Evolutionary conservation across 2,113 vertebrate genomes (phyloP).

Genomic region (Sprattus sprattus): DNA sequence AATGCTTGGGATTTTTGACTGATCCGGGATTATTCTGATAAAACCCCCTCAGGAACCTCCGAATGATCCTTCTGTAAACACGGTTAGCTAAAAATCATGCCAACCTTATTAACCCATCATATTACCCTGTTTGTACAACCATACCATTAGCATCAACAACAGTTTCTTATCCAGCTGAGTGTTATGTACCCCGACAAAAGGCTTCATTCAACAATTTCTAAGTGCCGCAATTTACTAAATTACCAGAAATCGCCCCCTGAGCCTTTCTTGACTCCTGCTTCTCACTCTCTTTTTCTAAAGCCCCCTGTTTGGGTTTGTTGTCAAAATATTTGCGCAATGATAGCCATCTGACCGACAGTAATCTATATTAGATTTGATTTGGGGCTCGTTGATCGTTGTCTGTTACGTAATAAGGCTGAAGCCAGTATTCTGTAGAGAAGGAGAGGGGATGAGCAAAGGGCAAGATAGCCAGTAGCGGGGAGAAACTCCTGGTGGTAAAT

Average conservation of each 20-base stretch:
- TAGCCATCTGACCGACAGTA: conserved; percentile 52
- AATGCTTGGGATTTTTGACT: conserved; percentile 50
- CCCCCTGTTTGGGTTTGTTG: conserved; percentile 36
- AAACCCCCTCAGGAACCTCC: conserved; percentile 58
- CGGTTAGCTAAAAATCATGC: conserved; percentile 58
- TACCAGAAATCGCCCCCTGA: conserved; percentile 45
- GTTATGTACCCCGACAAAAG: conserved; percentile 44
- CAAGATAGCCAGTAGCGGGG: neutral
- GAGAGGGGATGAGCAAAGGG: neutral
- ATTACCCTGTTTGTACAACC: conserved; percentile 60
- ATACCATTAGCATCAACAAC: conserved; percentile 59
- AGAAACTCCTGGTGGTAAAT: neutral
- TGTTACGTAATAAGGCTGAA: neutral
- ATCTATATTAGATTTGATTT: conserved; percentile 36
- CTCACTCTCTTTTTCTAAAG: neutral
- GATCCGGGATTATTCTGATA: conserved; percentile 63
- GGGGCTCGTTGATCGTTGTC: conserved; percentile 26
- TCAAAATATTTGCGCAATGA: conserved; percentile 49
- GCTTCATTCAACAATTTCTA: conserved; percentile 43
- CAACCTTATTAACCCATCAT: conserved; percentile 58
- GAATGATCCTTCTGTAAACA: conserved; percentile 60
- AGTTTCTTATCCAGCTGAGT: conserved; percentile 56
- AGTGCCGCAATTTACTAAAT: conserved; percentile 48
- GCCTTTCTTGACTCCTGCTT: conserved; percentile 44
- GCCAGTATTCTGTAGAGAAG: neutral